These are phyloP conservation scores for Nephotettix cincticeps DNA, from an alignment of 1,140 invertebrate genomes.

Conservation along the genomic window DNA sequence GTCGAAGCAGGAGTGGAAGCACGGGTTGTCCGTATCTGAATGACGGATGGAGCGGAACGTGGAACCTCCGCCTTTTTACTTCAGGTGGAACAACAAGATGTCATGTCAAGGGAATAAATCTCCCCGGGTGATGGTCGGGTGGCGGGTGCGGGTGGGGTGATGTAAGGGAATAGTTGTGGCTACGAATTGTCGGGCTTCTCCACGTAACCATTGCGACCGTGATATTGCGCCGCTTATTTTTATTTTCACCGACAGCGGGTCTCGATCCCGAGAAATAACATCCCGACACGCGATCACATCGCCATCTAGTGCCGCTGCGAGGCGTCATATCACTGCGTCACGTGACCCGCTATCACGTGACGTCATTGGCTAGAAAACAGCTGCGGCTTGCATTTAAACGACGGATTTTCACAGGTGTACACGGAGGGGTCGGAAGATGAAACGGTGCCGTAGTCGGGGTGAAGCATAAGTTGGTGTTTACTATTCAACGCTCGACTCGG, in stretches of 20 bases:
- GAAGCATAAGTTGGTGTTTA: too few species aligned
- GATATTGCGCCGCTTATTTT: conserved; percentile 1
- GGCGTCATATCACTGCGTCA: not conserved
- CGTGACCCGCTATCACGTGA: not conserved
- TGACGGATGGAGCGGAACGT: not conserved
- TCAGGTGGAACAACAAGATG: not conserved
- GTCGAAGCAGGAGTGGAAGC: too few species aligned
- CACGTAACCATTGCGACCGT: not conserved
- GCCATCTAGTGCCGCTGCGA: not conserved
- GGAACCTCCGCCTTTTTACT: not conserved
- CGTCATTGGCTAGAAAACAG: not conserved
- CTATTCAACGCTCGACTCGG: too few species aligned
- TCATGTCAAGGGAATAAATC: conserved; percentile 3
- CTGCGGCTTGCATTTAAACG: too few species aligned
- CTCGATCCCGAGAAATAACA: not conserved
- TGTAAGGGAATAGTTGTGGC: not conserved
- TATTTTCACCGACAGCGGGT: not conserved
- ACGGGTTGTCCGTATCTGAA: too few species aligned
- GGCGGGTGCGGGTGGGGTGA: not conserved
- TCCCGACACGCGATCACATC: not conserved
- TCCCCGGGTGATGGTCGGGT: too few species aligned
- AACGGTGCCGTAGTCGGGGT: too few species aligned
- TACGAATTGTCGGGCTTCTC: not conserved
- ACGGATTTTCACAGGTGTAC: too few species aligned
- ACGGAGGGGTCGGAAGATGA: too few species aligned